These are phyloP conservation scores for Onychomys torridus DNA, from an alignment of 2,797 vertebrate species.

Conservation along the genomic window DNA sequence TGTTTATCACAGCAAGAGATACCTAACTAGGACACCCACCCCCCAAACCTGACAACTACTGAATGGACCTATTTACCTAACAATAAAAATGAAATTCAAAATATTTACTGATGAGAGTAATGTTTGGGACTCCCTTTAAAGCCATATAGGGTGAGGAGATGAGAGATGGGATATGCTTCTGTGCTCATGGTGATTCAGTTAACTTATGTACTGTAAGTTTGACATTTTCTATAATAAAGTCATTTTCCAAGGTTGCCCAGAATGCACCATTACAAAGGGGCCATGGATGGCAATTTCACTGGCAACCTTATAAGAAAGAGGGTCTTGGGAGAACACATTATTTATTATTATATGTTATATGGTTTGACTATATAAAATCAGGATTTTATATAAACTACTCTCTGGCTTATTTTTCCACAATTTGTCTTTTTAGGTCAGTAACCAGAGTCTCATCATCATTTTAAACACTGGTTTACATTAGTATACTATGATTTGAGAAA, in stretches of 20 bases:
- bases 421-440: background rate
- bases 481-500: background rate
- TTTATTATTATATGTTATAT: background rate
- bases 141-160: background rate
- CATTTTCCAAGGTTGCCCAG: background rate
- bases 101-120: slow-evolving; percentile 15
- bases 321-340: background rate
- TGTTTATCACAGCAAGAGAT: too few relatives aligned
- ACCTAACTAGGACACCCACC: background rate
- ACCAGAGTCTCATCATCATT: background rate
- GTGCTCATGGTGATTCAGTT: background rate
- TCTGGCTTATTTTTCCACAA: slow-evolving; percentile 31
- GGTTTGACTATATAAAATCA: slow-evolving; percentile 20
- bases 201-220: background rate
- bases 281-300: background rate
- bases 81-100: slow-evolving; percentile 11
- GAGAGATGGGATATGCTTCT: background rate
- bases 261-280: background rate
- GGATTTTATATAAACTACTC: background rate
- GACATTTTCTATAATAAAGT: background rate
- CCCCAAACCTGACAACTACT: background rate
- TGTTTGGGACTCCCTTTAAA: background rate
- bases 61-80: background rate
- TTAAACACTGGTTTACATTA: slow-evolving; percentile 29
- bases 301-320: background rate